Conservation (phyloP, 2,113 vertebrate genomes). For the Saccopteryx leptura region DNA sequence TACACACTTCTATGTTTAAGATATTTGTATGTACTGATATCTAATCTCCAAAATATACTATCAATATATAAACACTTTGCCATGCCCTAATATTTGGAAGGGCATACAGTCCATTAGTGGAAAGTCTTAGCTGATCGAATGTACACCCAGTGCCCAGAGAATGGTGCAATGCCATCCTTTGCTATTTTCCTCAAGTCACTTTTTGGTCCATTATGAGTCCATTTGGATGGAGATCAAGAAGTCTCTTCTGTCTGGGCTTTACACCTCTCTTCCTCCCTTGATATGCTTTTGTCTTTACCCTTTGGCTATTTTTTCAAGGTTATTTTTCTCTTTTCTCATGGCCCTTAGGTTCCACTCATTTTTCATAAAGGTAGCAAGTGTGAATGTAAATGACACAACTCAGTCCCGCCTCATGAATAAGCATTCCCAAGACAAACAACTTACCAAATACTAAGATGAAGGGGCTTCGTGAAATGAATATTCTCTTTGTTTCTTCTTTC, state of each 20-base stretch:
- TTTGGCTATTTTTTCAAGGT: background rate
- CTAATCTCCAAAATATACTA: background rate
- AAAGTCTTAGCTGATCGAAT: constrained; percentile 19
- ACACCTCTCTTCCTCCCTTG: background rate
- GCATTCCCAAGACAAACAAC: background rate
- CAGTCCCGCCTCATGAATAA: background rate
- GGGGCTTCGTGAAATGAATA: background rate
- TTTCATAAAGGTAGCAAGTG: background rate
- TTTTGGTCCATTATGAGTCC: constrained; percentile 23
- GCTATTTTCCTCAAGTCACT: background rate
- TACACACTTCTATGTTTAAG: background rate
- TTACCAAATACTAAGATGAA: background rate
- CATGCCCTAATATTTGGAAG: constrained; percentile 58
- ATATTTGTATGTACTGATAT: background rate
- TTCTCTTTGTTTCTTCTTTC: constrained; percentile 1
- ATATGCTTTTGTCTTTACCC: constrained; percentile 10
- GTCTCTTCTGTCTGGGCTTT: background rate
- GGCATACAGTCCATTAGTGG: background rate
- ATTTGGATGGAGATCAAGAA: constrained; percentile 57
- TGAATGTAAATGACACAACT: background rate
- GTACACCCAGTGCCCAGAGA: background rate
- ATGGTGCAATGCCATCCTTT: background rate
- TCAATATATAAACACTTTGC: background rate
- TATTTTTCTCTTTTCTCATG: background rate
- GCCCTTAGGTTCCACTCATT: background rate